Evolutionary conservation across 2,888 invertebrate genomes (phyloP).

Genomic region (Leptarthrus brevirostris): DNA sequence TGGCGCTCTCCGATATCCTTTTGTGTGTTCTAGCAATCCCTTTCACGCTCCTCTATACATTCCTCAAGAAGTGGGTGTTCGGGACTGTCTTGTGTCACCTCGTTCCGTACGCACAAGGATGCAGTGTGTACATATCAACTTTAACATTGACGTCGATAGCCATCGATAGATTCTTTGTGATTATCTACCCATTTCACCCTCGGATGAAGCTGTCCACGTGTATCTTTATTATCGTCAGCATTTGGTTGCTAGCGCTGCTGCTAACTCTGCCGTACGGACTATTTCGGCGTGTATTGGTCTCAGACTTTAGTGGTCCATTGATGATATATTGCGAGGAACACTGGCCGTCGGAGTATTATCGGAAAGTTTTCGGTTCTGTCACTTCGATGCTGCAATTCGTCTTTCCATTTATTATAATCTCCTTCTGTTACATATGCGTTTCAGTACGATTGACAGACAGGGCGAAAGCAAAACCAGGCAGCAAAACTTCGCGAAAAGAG

Average conservation of each 20-base stretch:
- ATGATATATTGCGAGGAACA: conserved; percentile 82
- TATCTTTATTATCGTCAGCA: conserved; percentile 83
- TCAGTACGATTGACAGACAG: conserved; percentile 87
- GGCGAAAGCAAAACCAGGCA: conserved; percentile 85
- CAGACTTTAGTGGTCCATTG: conserved; percentile 64
- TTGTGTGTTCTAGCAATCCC: conserved; percentile 94
- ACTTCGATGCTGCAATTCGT: conserved; percentile 93
- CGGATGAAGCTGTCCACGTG: conserved; percentile 91
- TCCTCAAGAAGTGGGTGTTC: conserved; percentile 92
- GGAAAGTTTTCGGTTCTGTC: conserved; percentile 84
- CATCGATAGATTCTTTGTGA: conserved; percentile 96
- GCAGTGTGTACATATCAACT: conserved; percentile 97
- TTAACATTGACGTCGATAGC: conserved; percentile 97
- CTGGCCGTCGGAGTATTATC: conserved; percentile 87
- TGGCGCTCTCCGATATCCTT: conserved; percentile 94
- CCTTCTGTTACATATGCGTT: conserved; percentile 93
- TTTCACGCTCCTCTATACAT: conserved; percentile 95
- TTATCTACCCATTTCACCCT: conserved; percentile 94
- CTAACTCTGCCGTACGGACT: conserved; percentile 90
- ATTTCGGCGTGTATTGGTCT: conserved; percentile 63
- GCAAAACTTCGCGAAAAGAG: conserved; percentile 84
- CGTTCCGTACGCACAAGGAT: conserved; percentile 93
- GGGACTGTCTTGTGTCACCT: conserved; percentile 91
- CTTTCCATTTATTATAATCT: conserved; percentile 92
- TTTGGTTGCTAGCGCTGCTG: conserved; percentile 90